Base-by-base conservation (phyloP, 2,797 vertebrate species). In the Anisognathus igniventris region DNA sequence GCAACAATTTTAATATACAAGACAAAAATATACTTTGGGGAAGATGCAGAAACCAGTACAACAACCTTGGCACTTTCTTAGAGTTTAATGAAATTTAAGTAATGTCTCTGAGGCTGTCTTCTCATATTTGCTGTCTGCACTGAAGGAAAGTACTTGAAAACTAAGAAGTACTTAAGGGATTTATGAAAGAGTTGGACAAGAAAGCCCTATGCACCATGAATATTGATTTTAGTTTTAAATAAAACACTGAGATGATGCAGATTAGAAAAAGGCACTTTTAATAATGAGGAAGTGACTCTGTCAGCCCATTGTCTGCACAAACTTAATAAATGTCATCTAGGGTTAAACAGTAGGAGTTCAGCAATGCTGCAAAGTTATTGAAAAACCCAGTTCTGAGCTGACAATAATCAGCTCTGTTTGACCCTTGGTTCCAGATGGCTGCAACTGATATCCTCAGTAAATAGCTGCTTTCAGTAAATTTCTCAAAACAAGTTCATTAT, bases 391-490 rank as follows among this genome's bases (percentile, higher is more conserved):
- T 90, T 95, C 75, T 73, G 58, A 54, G 50, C 56, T 86, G 62
- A 54, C 70, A 94, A 95, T 95, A 95, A 96, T 96, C 96, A 95
- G 81, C 42, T 94, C 94, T 95, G 56, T 92, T 64, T 91, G 94
- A 97, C 82, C 82, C 70, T 93, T 50, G 71, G 17, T 86, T 95
- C 91, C 62, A 87, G 88, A 96, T 82, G 78, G 54, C 80, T 95
- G 65, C 68, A 96, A 95, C 53, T 82, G 86, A 96, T 94, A 94
- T 92, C 93, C 87, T 97, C 88, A 87, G 67, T 94, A 97, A 97
- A 97, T 37, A 96, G 68, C 85, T 93, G 44, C 86, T 95, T 92
- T 95, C 83, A 92, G 31, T 86, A 96, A 94, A 91, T 97, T 95
- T 94, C 92, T 88, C 51, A 91, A 90, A 94, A n/a, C 39, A 78